phyloP scores from a whole-genome alignment of 2,888 invertebrate species.

The Scaeva pyrastri region DNA sequence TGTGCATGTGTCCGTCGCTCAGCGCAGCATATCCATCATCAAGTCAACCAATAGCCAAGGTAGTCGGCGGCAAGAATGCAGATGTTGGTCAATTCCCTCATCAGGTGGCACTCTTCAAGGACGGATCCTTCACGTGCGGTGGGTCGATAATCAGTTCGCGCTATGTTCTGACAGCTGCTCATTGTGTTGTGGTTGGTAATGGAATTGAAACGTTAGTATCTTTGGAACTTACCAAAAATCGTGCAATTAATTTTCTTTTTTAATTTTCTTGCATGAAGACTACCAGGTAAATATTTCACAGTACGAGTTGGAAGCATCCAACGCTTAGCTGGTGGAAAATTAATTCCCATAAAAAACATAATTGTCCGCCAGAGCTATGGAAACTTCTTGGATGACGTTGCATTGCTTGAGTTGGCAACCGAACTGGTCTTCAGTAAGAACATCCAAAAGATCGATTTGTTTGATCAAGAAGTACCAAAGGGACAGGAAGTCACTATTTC shows the following conservation, averaged over 20 bases:
- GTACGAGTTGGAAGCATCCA: slow-evolving; percentile 79
- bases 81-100: slow-evolving; percentile 81
- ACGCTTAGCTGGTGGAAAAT: slow-evolving; percentile 76
- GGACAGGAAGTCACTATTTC: slow-evolving; percentile 78
- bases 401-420: slow-evolving; percentile 78
- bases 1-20: too few relatives aligned
- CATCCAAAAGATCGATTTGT: slow-evolving; percentile 78
- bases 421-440: slow-evolving; percentile 72
- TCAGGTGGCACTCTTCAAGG: slow-evolving; percentile 77
- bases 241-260: not conserved
- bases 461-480: slow-evolving; percentile 76
- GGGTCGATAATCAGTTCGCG: slow-evolving; percentile 79
- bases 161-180: slow-evolving; percentile 81
- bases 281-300: slow-evolving; percentile 62
- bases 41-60: slow-evolving; percentile 44
- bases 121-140: slow-evolving; percentile 77
- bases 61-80: slow-evolving; percentile 82
- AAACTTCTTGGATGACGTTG: slow-evolving; percentile 79
- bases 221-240: not conserved
- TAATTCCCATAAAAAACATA: slow-evolving; percentile 75
- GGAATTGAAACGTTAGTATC: slow-evolving; percentile 54
- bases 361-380: slow-evolving; percentile 77
- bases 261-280: slow-evolving; percentile 77
- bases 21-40: not conserved
- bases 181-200: slow-evolving; percentile 79